Conservation (phyloP, 2,888 invertebrate species). For the Drosophila histrio region DNA sequence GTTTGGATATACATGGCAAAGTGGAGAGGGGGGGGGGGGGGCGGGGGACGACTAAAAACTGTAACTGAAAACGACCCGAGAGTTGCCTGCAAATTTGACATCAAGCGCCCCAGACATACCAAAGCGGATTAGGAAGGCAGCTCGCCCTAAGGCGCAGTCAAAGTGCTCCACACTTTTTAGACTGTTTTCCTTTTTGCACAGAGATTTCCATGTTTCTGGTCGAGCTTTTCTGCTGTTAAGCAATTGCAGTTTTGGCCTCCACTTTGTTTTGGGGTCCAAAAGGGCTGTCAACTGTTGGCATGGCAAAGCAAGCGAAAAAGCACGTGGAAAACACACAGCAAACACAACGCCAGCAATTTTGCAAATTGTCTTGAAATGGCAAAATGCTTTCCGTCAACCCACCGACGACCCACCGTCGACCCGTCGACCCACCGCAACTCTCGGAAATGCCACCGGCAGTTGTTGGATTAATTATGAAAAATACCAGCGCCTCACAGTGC, state of each 20-base stretch:
- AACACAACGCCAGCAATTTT: constrained; percentile 59
- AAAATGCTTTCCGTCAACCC: constrained; percentile 46
- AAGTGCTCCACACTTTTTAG: constrained; percentile 36
- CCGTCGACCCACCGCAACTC: constrained; percentile 34
- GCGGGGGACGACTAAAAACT: constrained; percentile 27
- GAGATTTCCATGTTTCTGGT: constrained; percentile 20
- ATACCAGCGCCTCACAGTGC: constrained; percentile 34
- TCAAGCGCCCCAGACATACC: constrained; percentile 68
- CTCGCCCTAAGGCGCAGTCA: constrained; percentile 47
- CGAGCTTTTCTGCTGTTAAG: constrained; percentile 21
- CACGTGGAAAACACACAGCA: constrained; percentile 29
- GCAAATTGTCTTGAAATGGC: constrained; percentile 72
- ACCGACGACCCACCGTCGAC: constrained; percentile 2
- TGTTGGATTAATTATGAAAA: constrained; percentile 78
- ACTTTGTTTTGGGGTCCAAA: constrained; percentile 48
- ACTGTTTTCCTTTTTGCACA: constrained; percentile 4
- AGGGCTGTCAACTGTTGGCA: constrained; percentile 25
- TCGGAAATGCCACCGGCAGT: constrained; percentile 74
- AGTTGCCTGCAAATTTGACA: constrained; percentile 75
- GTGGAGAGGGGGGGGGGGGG: neutral
- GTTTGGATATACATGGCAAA: no score
- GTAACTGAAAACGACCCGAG: constrained; percentile 56
- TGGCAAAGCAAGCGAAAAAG: constrained; percentile 37
- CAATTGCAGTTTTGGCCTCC: constrained; percentile 58
- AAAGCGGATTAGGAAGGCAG: constrained; percentile 71